These are phyloP conservation scores for Danaus plexippus DNA, from an alignment of 1,140 invertebrate genomes.

Conservation along the genomic window DNA sequence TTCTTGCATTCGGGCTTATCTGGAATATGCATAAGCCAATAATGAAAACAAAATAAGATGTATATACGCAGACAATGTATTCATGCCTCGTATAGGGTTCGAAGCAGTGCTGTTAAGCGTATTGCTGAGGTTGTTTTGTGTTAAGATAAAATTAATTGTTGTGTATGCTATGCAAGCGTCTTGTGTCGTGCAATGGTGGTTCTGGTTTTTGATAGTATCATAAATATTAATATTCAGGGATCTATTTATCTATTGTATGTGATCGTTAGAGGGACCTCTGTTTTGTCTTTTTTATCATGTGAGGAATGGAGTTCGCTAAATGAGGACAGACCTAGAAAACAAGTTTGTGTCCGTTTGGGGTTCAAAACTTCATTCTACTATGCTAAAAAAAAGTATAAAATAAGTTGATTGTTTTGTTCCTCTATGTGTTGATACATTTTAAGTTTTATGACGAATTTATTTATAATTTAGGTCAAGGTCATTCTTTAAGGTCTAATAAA, in stretches of 20 bases:
- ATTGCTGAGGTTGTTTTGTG: conserved; percentile 45
- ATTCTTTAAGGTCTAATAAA: conserved; percentile 15
- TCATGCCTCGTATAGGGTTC: conserved; percentile 52
- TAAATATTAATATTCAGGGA: conserved; percentile 6
- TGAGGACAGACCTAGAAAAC: conserved; percentile 15
- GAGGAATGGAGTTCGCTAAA: conserved; percentile 13
- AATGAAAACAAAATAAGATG: conserved; percentile 3
- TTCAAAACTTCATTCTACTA: conserved; percentile 7
- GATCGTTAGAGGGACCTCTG: conserved; percentile 4
- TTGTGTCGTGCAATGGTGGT: conserved; percentile 47
- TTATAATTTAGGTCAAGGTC: conserved; percentile 61
- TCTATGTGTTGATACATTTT: conserved; percentile 2
- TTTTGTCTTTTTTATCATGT: conserved; percentile 9
- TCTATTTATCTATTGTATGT: conserved; percentile 12
- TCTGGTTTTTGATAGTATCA: conserved; percentile 8
- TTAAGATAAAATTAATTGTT: conserved; percentile 50
- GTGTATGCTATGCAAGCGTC: conserved; percentile 51
- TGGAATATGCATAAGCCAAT: conserved; percentile 56
- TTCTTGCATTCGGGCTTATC: conserved; percentile 95
- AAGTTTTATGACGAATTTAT: conserved; percentile 2
- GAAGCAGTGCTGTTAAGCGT: conserved; percentile 65
- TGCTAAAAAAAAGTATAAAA: too few species aligned
- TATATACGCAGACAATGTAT: neutral
- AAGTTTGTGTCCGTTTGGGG: conserved; percentile 19
- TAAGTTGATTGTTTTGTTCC: too few species aligned